These are phyloP conservation scores for Lycocerus yunnanus DNA, from an alignment of 2,888 invertebrate genomes.

Conservation along the genomic window DNA sequence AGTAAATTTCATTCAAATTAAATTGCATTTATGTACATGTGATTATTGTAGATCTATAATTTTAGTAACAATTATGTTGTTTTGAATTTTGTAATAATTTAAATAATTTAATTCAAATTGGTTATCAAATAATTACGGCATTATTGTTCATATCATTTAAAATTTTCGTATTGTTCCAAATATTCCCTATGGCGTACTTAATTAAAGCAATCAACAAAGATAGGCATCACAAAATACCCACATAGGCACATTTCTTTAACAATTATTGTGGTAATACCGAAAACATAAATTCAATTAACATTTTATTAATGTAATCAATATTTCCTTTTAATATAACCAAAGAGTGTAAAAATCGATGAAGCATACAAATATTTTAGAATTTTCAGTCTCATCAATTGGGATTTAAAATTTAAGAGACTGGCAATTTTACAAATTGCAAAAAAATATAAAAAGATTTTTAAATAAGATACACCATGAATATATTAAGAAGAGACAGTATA, in stretches of 20 bases:
- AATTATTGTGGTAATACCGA: not conserved
- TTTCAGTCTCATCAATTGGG: not conserved
- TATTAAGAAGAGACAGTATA: not conserved
- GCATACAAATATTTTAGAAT: not conserved
- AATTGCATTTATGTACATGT: too few relatives aligned
- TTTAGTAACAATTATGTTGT: not conserved
- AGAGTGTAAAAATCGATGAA: not conserved
- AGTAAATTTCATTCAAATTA: too few relatives aligned
- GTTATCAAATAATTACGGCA: not conserved
- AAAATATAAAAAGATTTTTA: not conserved
- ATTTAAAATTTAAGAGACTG: not conserved
- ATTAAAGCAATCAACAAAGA: not conserved
- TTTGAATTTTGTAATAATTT: not conserved
- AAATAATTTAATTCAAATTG: not conserved
- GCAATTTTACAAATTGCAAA: not conserved
- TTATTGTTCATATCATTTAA: not conserved
- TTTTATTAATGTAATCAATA: not conserved
- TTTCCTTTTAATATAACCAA: not conserved
- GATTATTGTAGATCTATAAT: not conserved
- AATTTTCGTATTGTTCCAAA: not conserved
- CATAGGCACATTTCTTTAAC: too few relatives aligned
- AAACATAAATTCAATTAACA: not conserved
- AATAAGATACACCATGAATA: not conserved
- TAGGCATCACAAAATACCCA: not conserved
- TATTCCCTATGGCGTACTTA: not conserved